Conservation (phyloP, 1,140 invertebrate genomes). For the Drosophila varians region DNA sequence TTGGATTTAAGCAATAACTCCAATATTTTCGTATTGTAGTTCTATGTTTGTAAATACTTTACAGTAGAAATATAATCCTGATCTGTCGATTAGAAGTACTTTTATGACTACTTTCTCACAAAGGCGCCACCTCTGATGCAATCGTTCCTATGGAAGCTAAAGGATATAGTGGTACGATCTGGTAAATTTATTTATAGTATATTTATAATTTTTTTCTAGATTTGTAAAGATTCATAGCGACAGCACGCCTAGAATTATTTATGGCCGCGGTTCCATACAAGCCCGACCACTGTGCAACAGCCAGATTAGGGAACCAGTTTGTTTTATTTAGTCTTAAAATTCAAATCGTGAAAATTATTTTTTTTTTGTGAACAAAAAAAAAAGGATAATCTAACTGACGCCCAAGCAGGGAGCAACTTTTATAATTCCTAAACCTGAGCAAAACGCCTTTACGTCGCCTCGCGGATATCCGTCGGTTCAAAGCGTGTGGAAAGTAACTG, state of each 20-base stretch:
- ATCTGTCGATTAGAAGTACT: neutral
- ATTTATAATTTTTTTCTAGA: conserved; percentile 9
- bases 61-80: conserved; percentile 2
- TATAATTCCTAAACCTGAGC: no score
- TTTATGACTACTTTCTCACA: neutral
- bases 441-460: no score
- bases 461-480: no score
- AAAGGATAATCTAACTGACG: no score
- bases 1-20: neutral
- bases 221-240: neutral
- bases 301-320: no score
- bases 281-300: conserved; percentile 1
- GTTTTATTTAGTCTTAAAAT: no score
- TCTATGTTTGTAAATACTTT: neutral
- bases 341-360: no score
- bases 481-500: no score
- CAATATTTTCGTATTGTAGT: neutral
- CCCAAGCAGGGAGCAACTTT: no score
- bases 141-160: conserved; percentile 1
- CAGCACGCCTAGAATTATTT: neutral
- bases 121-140: neutral
- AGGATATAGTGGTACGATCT: no score
- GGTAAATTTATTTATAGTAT: conserved; percentile 1
- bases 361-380: no score
- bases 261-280: conserved; percentile 5